phyloP scores from a whole-genome alignment of 2,113 vertebrate genomes.

The Pampusana beccarii region DNA sequence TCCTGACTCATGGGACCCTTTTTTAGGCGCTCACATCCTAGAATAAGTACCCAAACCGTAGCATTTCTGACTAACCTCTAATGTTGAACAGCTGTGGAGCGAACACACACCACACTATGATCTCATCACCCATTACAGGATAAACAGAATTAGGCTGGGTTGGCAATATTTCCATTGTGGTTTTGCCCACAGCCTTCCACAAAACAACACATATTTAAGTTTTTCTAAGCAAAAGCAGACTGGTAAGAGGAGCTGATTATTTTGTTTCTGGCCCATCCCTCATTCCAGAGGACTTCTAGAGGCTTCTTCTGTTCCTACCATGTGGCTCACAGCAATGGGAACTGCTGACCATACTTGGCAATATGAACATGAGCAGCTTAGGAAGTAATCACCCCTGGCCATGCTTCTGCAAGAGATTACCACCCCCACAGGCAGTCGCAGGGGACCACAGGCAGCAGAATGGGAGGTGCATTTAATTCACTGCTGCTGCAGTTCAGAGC shows the following conservation, averaged over 20 bases:
- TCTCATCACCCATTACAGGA: slow-evolving; percentile 52
- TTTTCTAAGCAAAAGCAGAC: background rate
- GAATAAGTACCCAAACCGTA: background rate
- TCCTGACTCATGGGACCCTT: background rate
- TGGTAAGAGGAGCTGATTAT: background rate
- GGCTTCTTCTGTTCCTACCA: background rate
- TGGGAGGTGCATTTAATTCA: background rate
- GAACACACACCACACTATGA: slow-evolving; percentile 30
- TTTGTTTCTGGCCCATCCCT: background rate
- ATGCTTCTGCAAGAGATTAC: background rate
- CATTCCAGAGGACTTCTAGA: background rate
- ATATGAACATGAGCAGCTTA: background rate
- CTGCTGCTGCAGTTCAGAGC: background rate
- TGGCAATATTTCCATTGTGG: slow-evolving; percentile 19
- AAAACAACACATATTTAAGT: slow-evolving; percentile 3
- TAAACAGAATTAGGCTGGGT: slow-evolving; percentile 42
- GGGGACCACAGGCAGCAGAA: background rate
- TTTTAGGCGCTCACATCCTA: background rate
- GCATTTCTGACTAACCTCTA: slow-evolving; percentile 22
- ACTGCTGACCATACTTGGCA: background rate
- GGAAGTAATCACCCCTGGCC: background rate
- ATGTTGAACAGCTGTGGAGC: slow-evolving; percentile 59
- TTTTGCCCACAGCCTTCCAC: slow-evolving; percentile 40
- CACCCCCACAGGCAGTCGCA: background rate
- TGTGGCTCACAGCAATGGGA: background rate